Percentiles rank a stretch among this genome's conserved stretches.
Conservation (phyloP, 2,797 vertebrate species). For the Toxotes lorentzi region DNA sequence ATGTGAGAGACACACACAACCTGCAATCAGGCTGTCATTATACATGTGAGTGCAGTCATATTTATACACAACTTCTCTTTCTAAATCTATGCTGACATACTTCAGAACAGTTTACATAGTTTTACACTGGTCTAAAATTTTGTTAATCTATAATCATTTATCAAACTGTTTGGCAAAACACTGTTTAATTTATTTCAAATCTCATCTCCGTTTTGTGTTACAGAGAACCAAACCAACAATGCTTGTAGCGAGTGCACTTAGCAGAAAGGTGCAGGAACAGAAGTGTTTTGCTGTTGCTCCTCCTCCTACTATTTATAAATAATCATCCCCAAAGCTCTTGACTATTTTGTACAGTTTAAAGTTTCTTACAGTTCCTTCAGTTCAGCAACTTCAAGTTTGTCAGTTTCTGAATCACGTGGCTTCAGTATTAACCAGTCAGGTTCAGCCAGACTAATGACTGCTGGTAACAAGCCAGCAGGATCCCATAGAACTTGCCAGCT, state of each 20-base stretch:
- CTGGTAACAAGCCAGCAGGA: constrained; percentile 41
- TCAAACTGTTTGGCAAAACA: too few species aligned
- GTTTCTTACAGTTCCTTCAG: too few species aligned
- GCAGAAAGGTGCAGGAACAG: neutral
- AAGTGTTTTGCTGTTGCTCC: too few species aligned
- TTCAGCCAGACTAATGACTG: constrained; percentile 31
- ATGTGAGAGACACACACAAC: neutral
- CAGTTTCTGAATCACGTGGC: constrained; percentile 19
- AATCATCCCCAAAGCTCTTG: too few species aligned
- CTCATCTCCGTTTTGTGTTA: neutral
- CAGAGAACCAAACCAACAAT: constrained; percentile 5
- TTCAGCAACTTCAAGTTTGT: constrained; percentile 3
- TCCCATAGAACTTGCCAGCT: constrained; percentile 31
- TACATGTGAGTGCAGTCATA: neutral
- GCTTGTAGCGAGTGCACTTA: neutral
- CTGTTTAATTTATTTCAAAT: neutral
- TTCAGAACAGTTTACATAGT: neutral
- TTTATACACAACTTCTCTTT: neutral
- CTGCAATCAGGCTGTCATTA: neutral
- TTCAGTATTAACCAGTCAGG: constrained; percentile 9
- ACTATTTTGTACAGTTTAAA: too few species aligned
- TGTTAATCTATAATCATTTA: too few species aligned
- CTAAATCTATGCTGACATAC: neutral
- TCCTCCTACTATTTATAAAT: too few species aligned
- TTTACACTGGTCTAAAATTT: too few species aligned